These are phyloP conservation scores for Sebastes hopkinsi DNA, from an alignment of 2,797 vertebrate species.

Conservation along the genomic window DNA sequence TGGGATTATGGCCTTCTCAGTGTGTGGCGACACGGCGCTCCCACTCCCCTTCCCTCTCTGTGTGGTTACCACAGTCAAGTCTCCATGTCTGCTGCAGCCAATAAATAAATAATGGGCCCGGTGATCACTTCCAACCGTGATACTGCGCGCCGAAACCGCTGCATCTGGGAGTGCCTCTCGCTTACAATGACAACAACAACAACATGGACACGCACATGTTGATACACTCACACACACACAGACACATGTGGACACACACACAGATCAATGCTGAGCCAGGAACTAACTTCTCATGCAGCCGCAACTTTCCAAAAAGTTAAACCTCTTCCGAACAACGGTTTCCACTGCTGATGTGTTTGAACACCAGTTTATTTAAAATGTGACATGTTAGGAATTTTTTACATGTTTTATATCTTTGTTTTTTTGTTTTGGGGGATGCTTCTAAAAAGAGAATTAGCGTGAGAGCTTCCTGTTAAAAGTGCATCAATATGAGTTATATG, in stretches of 20 bases:
- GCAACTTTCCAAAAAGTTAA: conserved; percentile 12
- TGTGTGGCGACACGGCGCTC: conserved; percentile 59
- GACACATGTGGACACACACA: conserved; percentile 19
- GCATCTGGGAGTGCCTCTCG: conserved; percentile 76
- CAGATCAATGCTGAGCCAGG: conserved; percentile 40
- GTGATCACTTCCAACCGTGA: conserved; percentile 79
- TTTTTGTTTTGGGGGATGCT: background rate
- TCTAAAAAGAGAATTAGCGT: background rate
- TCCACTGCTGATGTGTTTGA: background rate
- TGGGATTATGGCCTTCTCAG: conserved; percentile 40
- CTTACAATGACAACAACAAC: conserved; percentile 73
- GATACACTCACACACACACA: conserved; percentile 7
- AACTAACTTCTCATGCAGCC: conserved; percentile 24
- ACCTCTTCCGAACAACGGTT: background rate
- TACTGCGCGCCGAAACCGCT: conserved; percentile 72
- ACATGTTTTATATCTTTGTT: background rate
- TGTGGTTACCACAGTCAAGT: conserved; percentile 75
- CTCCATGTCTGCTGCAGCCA: conserved; percentile 80
- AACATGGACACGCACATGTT: conserved; percentile 36
- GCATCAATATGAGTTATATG: background rate
- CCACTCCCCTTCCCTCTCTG: conserved; percentile 57
- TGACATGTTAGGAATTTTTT: background rate
- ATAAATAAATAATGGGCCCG: conserved; percentile 83
- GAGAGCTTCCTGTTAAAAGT: background rate
- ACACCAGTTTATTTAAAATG: background rate